Evolutionary conservation across 1,140 invertebrate genomes (phyloP), one percentile per base, ranked within the genome.

Genomic region (Platorchestia sp.): DNA sequence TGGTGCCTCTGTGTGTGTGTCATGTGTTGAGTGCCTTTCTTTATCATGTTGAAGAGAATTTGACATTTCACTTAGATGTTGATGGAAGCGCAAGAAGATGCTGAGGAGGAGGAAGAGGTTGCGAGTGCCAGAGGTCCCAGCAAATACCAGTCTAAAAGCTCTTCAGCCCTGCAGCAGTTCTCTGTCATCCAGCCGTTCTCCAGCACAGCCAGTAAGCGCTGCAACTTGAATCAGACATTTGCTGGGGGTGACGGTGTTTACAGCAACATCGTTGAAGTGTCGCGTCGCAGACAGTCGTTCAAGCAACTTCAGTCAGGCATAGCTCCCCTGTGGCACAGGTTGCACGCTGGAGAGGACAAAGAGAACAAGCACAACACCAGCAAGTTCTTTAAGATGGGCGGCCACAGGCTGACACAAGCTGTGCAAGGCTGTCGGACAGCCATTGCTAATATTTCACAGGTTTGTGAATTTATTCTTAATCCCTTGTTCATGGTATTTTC

Each of bases 391-490:
- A 93, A 93, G n/a, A n/a, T 45, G 36, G 45, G 91, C 10, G 45
- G 91, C 40, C 91, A 93, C 40, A 44, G 45, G 16, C 45, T 93
- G 91, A 44, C 91, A 3, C 91, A 93, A 44, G 91, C 91, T 47
- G 45, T 93, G 16, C 91, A 93, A 47, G 91, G 91, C 22, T 93
- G 91, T 47, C 91, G 91, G 45, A 93, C 91, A 45, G 91, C 91
- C n/a, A 93, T 93, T 22, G 91, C 91, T 16, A 93, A 44, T 93
- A 93, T 93, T 40, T 93, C 91, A 45, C 91, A 93, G 91, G 91
- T 93, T 44, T 93, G 91, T 16, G 40, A 89, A 42, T 89, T 89
- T 36, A 42, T 89, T 41, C 19, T 19, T 19, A 51, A 7, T 51
- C 47, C 6, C 47, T 19, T 19, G 47, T 51, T 75, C 59, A 36